Evolutionary conservation across 2,113 vertebrate genomes (phyloP).

Genomic region (Donacobius atricapilla): DNA sequence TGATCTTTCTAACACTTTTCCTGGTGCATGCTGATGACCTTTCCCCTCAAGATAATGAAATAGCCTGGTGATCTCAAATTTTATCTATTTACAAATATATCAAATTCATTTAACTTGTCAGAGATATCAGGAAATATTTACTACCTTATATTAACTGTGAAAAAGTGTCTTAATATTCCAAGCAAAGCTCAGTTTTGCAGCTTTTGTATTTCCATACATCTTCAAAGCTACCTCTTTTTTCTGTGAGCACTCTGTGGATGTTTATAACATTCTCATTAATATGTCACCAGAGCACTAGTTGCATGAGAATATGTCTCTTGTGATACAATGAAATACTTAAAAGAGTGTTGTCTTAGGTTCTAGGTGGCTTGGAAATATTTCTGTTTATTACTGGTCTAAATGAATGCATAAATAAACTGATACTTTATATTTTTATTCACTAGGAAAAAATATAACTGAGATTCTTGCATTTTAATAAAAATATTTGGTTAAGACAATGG

Average conservation of each 20-base stretch:
- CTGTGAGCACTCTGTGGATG: neutral
- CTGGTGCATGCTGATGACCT: neutral
- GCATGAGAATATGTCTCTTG: neutral
- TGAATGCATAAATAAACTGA: neutral
- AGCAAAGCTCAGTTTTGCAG: neutral
- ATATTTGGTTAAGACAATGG: neutral
- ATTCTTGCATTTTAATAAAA: neutral
- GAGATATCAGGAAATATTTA: constrained; percentile 39
- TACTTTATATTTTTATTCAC: neutral
- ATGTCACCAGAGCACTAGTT: neutral
- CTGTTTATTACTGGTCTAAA: neutral
- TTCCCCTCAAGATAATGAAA: neutral
- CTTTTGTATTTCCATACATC: neutral
- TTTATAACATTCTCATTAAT: neutral
- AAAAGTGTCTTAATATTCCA: constrained; percentile 55
- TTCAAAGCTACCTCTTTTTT: neutral
- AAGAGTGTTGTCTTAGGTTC: neutral
- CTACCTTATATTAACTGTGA: constrained; percentile 21
- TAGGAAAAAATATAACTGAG: neutral
- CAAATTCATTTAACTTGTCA: neutral
- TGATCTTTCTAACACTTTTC: neutral
- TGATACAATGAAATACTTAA: neutral
- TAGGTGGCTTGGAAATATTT: neutral
- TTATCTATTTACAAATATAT: neutral
- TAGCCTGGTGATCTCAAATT: neutral